Percentiles rank a stretch among this genome's conserved stretches.
Conservation (phyloP, 2,113 vertebrate species). For the Pelodiscus sinensis region DNA sequence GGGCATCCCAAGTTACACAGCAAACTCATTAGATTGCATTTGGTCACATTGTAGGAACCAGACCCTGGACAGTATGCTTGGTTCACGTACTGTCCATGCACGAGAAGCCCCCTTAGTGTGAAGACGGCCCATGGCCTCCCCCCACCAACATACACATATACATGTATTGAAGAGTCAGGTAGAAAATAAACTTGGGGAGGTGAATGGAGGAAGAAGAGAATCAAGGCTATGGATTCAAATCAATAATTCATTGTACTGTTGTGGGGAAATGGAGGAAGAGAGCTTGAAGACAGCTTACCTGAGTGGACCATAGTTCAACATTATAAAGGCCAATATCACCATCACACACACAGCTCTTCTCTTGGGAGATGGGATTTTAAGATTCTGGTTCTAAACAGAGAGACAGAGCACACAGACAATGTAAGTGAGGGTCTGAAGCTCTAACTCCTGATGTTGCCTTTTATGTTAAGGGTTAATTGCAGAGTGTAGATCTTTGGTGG, state of each 20-base stretch:
- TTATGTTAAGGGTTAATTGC: neutral
- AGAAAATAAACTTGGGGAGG: neutral
- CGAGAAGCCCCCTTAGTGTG: neutral
- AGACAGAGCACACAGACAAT: neutral
- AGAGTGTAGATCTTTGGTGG: neutral
- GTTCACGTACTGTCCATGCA: neutral
- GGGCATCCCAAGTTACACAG: neutral
- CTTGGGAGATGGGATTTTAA: conserved; percentile 89
- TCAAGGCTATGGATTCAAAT: neutral
- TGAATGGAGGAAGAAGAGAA: neutral
- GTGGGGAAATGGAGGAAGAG: neutral
- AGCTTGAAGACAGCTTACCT: conserved; percentile 79
- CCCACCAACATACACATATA: neutral
- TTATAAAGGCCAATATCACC: conserved; percentile 87
- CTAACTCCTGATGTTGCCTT: neutral
- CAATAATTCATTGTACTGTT: neutral
- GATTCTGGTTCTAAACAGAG: conserved; percentile 84
- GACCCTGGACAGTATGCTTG: neutral
- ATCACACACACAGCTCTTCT: conserved; percentile 91
- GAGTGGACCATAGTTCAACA: conserved; percentile 85
- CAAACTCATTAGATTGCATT: neutral
- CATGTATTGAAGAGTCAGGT: neutral
- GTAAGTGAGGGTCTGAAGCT: neutral
- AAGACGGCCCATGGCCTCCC: neutral
- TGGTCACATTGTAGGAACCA: neutral